Conservation (phyloP, 64 coral and sea anemone genomes). For the Catalaphyllia jardinei region DNA sequence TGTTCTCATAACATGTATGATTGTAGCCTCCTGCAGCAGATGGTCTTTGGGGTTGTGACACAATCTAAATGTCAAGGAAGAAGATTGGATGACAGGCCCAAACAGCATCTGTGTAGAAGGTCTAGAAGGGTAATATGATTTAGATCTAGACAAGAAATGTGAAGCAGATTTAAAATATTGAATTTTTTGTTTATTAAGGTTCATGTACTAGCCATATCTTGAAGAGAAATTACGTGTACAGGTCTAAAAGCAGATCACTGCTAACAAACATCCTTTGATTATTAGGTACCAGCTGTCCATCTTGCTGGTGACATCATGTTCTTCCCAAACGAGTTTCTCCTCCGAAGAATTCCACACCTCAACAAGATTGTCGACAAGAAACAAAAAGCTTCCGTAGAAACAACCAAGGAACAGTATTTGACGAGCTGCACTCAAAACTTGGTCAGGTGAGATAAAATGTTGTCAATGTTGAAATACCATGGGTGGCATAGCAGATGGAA, state of each 20-base stretch:
- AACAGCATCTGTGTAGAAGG: too few relatives aligned
- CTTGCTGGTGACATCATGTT: slow-evolving; percentile 97
- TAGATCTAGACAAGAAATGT: too few relatives aligned
- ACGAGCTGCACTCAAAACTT: slow-evolving; percentile 81
- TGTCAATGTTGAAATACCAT: neutral
- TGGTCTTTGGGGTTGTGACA: too few relatives aligned
- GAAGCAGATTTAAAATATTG: too few relatives aligned
- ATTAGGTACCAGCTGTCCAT: slow-evolving; percentile 87
- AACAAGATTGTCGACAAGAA: slow-evolving; percentile 89
- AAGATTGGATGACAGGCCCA: too few relatives aligned
- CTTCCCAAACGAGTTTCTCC: slow-evolving; percentile 92
- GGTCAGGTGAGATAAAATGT: slow-evolving; percentile 47
- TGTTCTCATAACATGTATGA: too few relatives aligned
- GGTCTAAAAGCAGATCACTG: neutral
- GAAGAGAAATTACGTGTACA: neutral
- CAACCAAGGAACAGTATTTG: slow-evolving; percentile 78
- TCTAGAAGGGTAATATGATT: too few relatives aligned
- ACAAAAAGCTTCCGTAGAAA: slow-evolving; percentile 75
- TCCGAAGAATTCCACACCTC: slow-evolving; percentile 83
- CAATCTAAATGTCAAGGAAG: too few relatives aligned
- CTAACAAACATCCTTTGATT: neutral
- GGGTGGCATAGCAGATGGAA: neutral
- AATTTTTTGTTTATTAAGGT: too few relatives aligned
- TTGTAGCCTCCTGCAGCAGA: too few relatives aligned
- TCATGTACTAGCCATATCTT: neutral